A percentile compares a stretch with the other conserved stretches of the same genome.
phyloP scores from a whole-genome alignment of 2,797 vertebrate genomes.

The Bradypus variegatus region DNA sequence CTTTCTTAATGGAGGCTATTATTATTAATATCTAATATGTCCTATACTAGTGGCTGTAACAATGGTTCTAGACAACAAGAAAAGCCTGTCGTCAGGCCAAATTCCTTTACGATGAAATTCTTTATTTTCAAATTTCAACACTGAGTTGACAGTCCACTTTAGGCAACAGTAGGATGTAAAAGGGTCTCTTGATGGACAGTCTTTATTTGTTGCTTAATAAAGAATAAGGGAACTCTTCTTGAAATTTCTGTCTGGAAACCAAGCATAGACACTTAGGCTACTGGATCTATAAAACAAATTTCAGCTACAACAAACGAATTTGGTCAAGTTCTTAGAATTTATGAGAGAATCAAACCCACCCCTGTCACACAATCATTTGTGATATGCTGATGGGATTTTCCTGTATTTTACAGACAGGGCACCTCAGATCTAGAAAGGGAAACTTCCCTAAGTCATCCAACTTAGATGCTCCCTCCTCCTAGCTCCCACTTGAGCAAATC shows the following conservation, averaged over 20 bases:
- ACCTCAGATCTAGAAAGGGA: not conserved
- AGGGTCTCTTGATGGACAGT: not conserved
- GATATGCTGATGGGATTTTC: not conserved
- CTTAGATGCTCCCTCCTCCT: not conserved
- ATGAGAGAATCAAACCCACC: no score
- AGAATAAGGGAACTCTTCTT: not conserved
- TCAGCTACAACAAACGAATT: not conserved
- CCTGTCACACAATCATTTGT: not conserved
- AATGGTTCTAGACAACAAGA: not conserved
- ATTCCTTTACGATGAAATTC: not conserved
- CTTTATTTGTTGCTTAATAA: not conserved
- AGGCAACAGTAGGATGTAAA: not conserved
- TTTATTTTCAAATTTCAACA: no score
- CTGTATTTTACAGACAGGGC: not conserved
- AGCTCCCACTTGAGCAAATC: not conserved
- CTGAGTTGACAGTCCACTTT: not conserved
- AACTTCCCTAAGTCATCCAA: not conserved
- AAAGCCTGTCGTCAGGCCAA: not conserved
- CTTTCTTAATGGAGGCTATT: not conserved
- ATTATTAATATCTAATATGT: not conserved
- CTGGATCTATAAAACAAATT: not conserved
- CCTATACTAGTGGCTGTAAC: not conserved
- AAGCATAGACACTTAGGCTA: not conserved
- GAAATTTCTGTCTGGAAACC: not conserved
- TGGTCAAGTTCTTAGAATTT: not conserved